Evolutionary conservation across 2,797 vertebrate species (phyloP), one percentile per base, ranked within the genome.

Genomic region (Coccyzus lansbergi): DNA sequence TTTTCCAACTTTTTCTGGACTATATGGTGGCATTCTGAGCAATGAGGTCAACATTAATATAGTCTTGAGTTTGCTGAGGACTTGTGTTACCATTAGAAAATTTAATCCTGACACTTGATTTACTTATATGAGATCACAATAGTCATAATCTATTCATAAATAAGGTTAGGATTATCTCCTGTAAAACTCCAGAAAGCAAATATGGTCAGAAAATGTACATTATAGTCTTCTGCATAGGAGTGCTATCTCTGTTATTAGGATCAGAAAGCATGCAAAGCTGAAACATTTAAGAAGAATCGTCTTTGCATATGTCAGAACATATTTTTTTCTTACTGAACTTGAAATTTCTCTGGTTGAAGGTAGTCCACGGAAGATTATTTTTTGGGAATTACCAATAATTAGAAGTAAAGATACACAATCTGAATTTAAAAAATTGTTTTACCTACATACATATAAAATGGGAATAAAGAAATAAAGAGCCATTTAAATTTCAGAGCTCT

Each of bases 81-180:
- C 14, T 84, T 65, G 15, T 48, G 29, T 40, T 58, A 52, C 9
- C 67, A 42, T 56, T 67, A 55, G 38, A 87, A 84, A 86, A 88
- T 55, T 48, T 79, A 90, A 79, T 21, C 3, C 4, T 62, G 72
- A 21, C 14, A 55, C 53, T 62, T 24, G 5, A 93, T 53, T 83
- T 91, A 86, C 64, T 77, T 84, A 77, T 82, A 80, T 60, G 60
- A 69, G 31, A 64, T 28, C 21, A 86, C 81, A 90, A 77, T 85
- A 95, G 82, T 92, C 75, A 86, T 75, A 83, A 75, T 49, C n/a
- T 15, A 56, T n/a, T 80, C 14, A 75, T 20, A 90, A 88, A 82
- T 75, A 71, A 84, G 31, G 33, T 75, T 40, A 71, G 86, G 10
- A 60, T 51, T 69, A 9, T 65, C 34, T 81, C 24, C 18, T 58